These are phyloP conservation scores for Ophion slaviceki DNA, from an alignment of 2,888 invertebrate genomes.

Conservation along the genomic window DNA sequence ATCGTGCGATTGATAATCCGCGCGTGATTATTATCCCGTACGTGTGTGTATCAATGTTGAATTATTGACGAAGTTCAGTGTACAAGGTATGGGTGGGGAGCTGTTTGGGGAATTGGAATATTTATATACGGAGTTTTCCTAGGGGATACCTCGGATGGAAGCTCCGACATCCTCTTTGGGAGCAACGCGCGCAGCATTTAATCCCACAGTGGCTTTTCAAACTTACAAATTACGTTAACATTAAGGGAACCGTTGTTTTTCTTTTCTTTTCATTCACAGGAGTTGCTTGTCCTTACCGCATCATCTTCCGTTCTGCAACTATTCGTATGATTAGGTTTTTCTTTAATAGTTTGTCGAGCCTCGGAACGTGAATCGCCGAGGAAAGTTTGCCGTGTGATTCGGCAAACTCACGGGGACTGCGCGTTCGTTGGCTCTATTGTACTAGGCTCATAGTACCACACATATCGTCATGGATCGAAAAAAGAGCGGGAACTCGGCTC, in stretches of 20 bases:
- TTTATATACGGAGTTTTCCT: constrained; percentile 50
- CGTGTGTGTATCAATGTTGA: constrained; percentile 34
- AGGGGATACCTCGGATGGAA: constrained; percentile 33
- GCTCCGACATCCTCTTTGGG: constrained; percentile 2
- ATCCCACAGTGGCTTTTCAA: constrained; percentile 51
- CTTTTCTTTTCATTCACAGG: constrained; percentile 55
- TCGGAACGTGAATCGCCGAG: constrained; percentile 31
- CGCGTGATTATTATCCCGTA: constrained; percentile 73
- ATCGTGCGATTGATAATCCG: constrained; percentile 79
- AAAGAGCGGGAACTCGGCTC: constrained; percentile 4
- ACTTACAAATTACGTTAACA: constrained; percentile 71
- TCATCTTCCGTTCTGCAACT: constrained; percentile 36
- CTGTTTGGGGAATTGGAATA: constrained; percentile 44
- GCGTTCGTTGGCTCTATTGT: constrained; percentile 74
- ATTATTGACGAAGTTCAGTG: constrained; percentile 47
- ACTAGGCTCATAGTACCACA: constrained; percentile 76
- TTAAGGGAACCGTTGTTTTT: constrained; percentile 76
- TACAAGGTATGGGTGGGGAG: constrained; percentile 37
- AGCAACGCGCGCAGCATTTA: constrained; percentile 58
- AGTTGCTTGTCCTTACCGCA: constrained; percentile 68
- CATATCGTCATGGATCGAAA: constrained; percentile 61
- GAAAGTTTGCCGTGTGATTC: constrained; percentile 53
- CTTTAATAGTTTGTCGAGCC: constrained; percentile 74
- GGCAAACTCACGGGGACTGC: constrained; percentile 37
- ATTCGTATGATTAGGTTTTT: constrained; percentile 61